A percentile compares a stretch with the other conserved stretches of the same genome.
Evolutionary conservation across 1,140 invertebrate species (phyloP).

Genomic region (Oreohelix idahoensis): DNA sequence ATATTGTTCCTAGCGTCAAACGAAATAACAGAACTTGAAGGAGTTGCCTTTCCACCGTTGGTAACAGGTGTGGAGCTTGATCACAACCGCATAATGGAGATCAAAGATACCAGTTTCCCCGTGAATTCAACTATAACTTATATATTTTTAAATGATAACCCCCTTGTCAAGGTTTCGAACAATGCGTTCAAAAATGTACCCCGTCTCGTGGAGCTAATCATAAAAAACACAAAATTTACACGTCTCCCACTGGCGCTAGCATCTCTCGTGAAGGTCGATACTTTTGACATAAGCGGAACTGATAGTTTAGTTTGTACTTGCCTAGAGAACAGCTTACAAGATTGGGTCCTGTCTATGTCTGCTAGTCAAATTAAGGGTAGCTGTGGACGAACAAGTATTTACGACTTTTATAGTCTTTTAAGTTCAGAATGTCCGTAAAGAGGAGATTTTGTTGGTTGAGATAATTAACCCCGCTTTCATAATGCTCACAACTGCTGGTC

Average conservation of each 20-base stretch:
- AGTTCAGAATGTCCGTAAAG: neutral
- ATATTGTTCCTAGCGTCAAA: neutral
- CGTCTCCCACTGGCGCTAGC: neutral
- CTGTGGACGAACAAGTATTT: neutral
- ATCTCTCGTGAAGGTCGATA: neutral
- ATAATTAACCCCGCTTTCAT: too few species aligned
- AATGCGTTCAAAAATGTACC: neutral
- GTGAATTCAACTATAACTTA: neutral
- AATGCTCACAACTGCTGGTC: too few species aligned
- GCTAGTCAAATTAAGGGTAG: neutral
- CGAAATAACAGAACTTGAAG: neutral
- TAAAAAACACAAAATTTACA: neutral
- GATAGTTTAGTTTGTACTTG: neutral
- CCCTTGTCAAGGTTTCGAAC: neutral
- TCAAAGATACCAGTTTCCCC: neutral
- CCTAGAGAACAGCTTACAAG: neutral
- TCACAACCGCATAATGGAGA: neutral
- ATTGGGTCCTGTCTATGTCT: neutral
- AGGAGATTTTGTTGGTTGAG: too few species aligned
- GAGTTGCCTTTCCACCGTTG: neutral
- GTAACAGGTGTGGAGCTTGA: neutral
- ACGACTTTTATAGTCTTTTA: neutral
- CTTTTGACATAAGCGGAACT: neutral
- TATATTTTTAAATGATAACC: neutral
- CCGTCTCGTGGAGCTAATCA: neutral